Base-by-base conservation (phyloP, 2,797 vertebrate genomes). In the Muscicapa striata region DNA sequence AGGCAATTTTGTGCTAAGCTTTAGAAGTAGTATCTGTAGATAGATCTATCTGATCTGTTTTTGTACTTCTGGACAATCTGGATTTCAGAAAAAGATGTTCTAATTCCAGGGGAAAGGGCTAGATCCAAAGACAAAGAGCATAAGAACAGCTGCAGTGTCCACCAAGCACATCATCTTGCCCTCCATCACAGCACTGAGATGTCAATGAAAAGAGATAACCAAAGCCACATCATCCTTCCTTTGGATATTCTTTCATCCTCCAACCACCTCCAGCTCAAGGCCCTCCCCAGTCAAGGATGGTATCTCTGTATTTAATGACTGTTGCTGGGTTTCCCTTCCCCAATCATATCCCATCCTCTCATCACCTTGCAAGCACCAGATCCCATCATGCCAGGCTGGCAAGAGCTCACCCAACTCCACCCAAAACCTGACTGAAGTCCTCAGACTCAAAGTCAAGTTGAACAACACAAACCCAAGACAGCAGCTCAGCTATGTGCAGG, bases 381-480 rank as follows among this genome's bases (percentile, higher is more conserved):
- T 4, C 24, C 32, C 13, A 0, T 7, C 46, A 7, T 0, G 1
- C 30, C 29, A 19, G 43, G 54, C 18, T 6, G 3, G 13, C 49
- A 67, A 62, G 41, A 70, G 34, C 26, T 61, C 64, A 34, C 72
- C 52, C 24, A 64, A 15, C 43, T 52, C 38, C 67, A 34, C 16
- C 18, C 52, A 75, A n/a, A 27, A 1, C 15, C 14, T 10, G 41
- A 46, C 0, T 46, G 41, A 59, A 55, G 57, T 20, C 41, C 45
- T 45, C 4, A 1, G 21, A 54, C 40, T 38, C 1, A 0, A 41
- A 48, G 29, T 13, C 46, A 55, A 18, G 21, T 16, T 13, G 17
- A 4, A 7, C 29, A 55, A 30, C 15, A 34, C 2, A 6, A 81
- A 45, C 24, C 64, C 32, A 38, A 32, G 6, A 27, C 17, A 46